Evolutionary conservation across 2,113 vertebrate genomes (phyloP).

Genomic region (Telmatochromis brichardi): DNA sequence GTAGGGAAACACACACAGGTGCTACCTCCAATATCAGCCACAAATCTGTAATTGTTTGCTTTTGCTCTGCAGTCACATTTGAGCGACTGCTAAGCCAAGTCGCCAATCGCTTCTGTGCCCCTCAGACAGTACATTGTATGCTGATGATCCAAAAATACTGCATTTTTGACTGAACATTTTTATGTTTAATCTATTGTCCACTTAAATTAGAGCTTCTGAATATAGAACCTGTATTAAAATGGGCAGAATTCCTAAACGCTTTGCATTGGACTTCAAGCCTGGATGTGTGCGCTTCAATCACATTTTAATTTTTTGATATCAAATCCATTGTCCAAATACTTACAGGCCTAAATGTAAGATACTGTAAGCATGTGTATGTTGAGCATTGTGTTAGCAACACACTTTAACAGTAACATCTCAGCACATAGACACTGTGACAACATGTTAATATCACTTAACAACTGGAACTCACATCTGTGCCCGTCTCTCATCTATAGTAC

Average conservation of each 20-base stretch:
- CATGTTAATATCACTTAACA: neutral
- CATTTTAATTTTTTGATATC: neutral
- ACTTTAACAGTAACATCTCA: neutral
- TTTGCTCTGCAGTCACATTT: neutral
- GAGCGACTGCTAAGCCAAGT: neutral
- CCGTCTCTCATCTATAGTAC: neutral
- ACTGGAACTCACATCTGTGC: neutral
- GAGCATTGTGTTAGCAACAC: neutral
- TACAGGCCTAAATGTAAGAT: neutral
- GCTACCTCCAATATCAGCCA: neutral
- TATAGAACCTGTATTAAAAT: neutral
- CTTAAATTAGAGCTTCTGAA: neutral
- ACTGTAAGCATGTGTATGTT: neutral
- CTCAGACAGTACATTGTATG: neutral
- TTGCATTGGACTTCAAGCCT: neutral
- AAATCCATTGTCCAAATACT: neutral
- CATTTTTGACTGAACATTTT: neutral
- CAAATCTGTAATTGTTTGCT: conserved; percentile 3
- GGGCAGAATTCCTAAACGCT: neutral
- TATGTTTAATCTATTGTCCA: neutral
- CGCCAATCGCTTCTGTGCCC: neutral
- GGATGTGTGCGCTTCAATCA: neutral
- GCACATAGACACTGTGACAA: neutral
- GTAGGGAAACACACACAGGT: neutral
- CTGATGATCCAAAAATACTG: neutral